phyloP scores from a whole-genome alignment of 2,888 invertebrate species.

The Cremastobaeus sp. region DNA sequence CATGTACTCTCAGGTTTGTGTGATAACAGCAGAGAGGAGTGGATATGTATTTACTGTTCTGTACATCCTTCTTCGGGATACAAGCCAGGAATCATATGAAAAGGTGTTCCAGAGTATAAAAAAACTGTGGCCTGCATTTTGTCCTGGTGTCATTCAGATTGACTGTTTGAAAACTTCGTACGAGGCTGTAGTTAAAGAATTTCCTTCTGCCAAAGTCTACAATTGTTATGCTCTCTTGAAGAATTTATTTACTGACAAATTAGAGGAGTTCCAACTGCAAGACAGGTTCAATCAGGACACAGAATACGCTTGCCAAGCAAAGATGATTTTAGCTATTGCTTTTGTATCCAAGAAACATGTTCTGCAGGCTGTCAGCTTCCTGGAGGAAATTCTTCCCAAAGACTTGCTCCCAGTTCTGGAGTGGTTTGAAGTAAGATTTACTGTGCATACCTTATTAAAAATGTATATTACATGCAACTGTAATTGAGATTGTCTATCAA shows the following conservation, averaged over 20 bases:
- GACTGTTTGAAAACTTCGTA: conserved; percentile 23
- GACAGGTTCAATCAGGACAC: conserved; percentile 21
- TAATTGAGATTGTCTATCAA: neutral
- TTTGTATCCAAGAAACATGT: conserved; percentile 34
- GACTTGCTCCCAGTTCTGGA: conserved; percentile 18
- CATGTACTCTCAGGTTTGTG: conserved; percentile 36
- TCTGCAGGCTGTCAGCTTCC: conserved; percentile 5
- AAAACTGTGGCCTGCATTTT: conserved; percentile 29
- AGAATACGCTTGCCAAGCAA: conserved; percentile 25
- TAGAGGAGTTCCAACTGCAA: conserved; percentile 9
- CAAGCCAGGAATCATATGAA: conserved; percentile 2
- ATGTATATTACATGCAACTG: too few relatives aligned
- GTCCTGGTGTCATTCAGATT: conserved; percentile 17
- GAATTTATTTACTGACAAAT: conserved; percentile 14
- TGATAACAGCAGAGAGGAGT: conserved; percentile 29
- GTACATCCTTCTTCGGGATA: conserved; percentile 24
- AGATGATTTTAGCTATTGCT: conserved; percentile 32
- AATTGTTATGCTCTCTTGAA: conserved; percentile 20
- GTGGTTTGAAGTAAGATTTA: conserved; percentile 45
- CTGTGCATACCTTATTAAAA: neutral
- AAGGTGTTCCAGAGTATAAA: conserved; percentile 27
- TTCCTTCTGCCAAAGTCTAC: conserved; percentile 22
- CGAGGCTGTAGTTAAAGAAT: conserved; percentile 7
- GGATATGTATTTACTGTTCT: conserved; percentile 14
- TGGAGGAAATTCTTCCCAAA: conserved; percentile 7